Evolutionary conservation across 2,797 vertebrate genomes (phyloP).

Genomic region (Melopsittacus undulatus): DNA sequence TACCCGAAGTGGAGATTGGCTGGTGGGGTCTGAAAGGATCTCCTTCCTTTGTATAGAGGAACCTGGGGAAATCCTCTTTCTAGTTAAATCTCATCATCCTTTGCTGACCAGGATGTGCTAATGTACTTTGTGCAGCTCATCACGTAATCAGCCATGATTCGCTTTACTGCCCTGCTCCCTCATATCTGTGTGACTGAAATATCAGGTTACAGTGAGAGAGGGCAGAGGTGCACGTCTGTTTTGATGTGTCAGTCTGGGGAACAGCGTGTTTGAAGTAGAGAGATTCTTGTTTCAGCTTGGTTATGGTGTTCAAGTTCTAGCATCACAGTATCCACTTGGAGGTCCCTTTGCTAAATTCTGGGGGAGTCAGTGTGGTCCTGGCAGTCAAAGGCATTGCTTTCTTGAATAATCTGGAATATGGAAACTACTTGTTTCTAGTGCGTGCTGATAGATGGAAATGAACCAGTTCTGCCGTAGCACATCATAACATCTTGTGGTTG

Average conservation of each 20-base stretch:
- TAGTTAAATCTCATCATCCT: not conserved
- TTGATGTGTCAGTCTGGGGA: not conserved
- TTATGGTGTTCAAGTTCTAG: not conserved
- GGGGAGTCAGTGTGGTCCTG: not conserved
- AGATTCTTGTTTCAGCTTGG: not conserved
- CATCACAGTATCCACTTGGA: not conserved
- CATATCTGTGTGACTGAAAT: not conserved
- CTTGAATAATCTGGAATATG: accelerated
- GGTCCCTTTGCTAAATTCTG: not conserved
- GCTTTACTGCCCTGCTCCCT: not conserved
- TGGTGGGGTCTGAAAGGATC: not conserved
- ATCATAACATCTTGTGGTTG: accelerated
- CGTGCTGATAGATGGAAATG: not conserved
- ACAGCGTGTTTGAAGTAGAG: not conserved
- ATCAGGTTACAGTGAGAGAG: not conserved
- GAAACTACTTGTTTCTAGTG: not conserved
- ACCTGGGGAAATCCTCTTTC: not conserved
- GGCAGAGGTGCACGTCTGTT: not conserved
- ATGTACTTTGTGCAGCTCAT: not conserved
- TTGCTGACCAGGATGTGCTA: not conserved
- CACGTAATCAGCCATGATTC: not conserved
- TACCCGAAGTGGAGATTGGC: not conserved
- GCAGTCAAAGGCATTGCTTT: not conserved
- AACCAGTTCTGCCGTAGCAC: not conserved
- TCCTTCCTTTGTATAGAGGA: not conserved